Conservation (phyloP, 2,797 vertebrate species). For the Tapera naevia region DNA sequence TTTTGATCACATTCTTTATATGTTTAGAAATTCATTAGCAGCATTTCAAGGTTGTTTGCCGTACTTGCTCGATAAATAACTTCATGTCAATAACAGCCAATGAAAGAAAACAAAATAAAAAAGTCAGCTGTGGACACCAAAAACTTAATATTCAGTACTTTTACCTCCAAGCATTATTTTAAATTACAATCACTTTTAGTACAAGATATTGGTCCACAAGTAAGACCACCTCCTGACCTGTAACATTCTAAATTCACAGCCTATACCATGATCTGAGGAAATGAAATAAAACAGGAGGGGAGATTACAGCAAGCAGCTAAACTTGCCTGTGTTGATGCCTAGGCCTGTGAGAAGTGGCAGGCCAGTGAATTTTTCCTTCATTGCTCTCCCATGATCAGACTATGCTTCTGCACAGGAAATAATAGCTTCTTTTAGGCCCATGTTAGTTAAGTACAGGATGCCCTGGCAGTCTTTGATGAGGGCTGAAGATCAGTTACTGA, state of each 20-base stretch:
- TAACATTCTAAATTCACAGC: not conserved
- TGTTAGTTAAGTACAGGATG: not conserved
- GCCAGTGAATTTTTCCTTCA: not conserved
- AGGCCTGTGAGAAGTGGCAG: not conserved
- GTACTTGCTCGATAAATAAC: not conserved
- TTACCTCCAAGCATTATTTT: not conserved
- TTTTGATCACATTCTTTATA: not conserved
- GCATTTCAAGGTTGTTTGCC: not conserved
- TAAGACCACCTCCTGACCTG: not conserved
- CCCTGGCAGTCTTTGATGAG: not conserved
- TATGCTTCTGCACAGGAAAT: not conserved
- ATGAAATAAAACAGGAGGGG: not conserved
- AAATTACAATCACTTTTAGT: not conserved
- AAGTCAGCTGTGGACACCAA: not conserved
- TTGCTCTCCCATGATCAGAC: not conserved
- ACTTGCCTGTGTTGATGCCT: not conserved
- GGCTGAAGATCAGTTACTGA: not conserved
- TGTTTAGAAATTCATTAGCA: not conserved
- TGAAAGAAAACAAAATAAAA: not conserved
- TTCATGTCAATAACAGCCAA: not conserved
- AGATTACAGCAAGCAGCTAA: not conserved
- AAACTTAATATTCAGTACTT: not conserved
- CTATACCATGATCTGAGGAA: not conserved
- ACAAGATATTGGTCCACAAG: not conserved
- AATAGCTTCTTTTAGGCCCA: not conserved